Base-by-base conservation (phyloP, 2,797 vertebrate genomes). In the Esox masquinongy region DNA sequence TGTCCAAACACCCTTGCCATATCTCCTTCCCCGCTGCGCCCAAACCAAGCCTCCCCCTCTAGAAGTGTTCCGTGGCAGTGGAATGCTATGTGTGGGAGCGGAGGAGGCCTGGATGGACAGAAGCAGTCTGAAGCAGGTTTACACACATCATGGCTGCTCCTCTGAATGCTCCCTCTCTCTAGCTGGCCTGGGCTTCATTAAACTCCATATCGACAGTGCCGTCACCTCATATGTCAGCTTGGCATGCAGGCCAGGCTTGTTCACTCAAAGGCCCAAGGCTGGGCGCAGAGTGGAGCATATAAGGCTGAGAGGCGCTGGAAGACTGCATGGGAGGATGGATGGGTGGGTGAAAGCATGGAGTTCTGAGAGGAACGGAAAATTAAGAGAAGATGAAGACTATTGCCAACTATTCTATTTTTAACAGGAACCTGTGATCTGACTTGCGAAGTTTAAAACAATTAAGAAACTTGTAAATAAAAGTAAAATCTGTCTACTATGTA, bases 171-270 rank as follows among this genome's bases (percentile, higher is more conserved):
- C 49, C 69, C 39, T 53, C 24, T 47, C 14, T 22, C n/a, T 47
- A 36, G 29, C 78, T 69, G 50, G n/a, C 73, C 36, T 67, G 74
- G 76, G 82, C 87, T 83, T 81, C 79, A 86, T 68, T 88, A 88
- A 89, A 77, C 85, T 83, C 50, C 72, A n/a, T 85, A 87, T 39
- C 85, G 86, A 88, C 87, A 83, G 85, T 50, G 17, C 80, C 39
- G 67, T 78, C 85, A 89, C 87, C 66, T 91, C 84, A 76, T 93
- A 86, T 83, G 88, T 92, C 85, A 89, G 56, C 22, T 22, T 61
- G 56, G 19, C 9, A 22, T 89, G 49, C 72, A 63, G 80, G 56
- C 64, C 15, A 36, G 72, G 71, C 78, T 76, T 77, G 84, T 17
- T 83, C 79, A 82, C 87, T 87, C 88, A 85, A 84, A 84, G 87